Evolutionary conservation across 2,797 vertebrate genomes (phyloP).

Genomic region (Gambusia yucatana): DNA sequence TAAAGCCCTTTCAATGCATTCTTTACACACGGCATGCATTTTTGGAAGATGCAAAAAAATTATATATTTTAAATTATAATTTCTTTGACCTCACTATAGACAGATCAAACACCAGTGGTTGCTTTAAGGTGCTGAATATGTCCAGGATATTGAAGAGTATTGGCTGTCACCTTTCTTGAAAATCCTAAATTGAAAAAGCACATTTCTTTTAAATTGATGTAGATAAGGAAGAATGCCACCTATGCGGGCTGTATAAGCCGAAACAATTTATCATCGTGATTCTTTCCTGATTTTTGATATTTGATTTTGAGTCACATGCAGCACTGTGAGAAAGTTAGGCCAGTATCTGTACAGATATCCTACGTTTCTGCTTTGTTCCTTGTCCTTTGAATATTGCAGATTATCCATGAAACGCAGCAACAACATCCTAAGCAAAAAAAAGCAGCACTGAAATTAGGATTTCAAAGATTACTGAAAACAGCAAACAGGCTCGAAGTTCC

Average conservation of each 20-base stretch:
- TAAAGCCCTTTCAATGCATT: constrained; percentile 1
- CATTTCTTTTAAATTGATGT: constrained; percentile 19
- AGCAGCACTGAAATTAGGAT: neutral
- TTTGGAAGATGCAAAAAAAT: constrained; percentile 23
- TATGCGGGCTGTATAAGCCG: constrained; percentile 8
- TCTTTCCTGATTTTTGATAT: neutral
- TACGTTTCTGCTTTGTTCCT: neutral
- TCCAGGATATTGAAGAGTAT: constrained; percentile 56
- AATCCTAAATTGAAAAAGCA: constrained; percentile 40
- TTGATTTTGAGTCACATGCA: neutral
- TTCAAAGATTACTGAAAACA: neutral
- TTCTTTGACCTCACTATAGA: constrained; percentile 39
- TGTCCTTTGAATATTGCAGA: neutral
- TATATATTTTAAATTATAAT: constrained; percentile 21
- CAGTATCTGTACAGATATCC: neutral
- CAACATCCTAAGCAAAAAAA: neutral
- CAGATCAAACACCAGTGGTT: constrained; percentile 35
- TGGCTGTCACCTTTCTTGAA: constrained; percentile 29
- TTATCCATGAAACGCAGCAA: neutral
- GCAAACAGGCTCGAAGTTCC: too few relatives aligned
- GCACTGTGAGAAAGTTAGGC: neutral
- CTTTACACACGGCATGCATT: constrained; percentile 21
- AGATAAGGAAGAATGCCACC: constrained; percentile 10
- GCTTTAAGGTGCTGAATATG: constrained; percentile 40
- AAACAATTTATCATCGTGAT: neutral